phyloP scores from a whole-genome alignment of 1,140 invertebrate genomes.

The Drosophila pachea region DNA sequence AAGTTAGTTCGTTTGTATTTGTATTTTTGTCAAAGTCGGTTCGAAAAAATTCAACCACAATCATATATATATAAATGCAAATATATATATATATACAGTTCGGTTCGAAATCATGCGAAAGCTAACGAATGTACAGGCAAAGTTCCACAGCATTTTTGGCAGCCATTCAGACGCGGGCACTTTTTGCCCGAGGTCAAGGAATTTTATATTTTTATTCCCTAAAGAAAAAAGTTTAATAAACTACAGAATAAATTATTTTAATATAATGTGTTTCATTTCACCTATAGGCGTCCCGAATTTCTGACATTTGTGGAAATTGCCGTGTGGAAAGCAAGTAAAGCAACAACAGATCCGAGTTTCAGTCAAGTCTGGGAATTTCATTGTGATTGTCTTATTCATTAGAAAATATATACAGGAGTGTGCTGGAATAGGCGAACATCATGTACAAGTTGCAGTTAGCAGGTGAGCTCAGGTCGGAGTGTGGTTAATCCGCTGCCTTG shows the following conservation, averaged over 20 bases:
- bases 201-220: constrained; percentile 79
- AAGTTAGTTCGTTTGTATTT: constrained; percentile 22
- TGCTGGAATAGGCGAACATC: not conserved
- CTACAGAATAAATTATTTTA: constrained; percentile 67
- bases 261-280: constrained; percentile 1
- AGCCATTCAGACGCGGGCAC: constrained; percentile 73
- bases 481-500: constrained; percentile 40
- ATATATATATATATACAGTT: constrained; percentile 4
- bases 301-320: too few relatives aligned
- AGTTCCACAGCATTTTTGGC: constrained; percentile 76
- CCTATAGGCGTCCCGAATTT: not conserved
- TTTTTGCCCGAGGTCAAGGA: constrained; percentile 73
- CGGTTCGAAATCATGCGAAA: constrained; percentile 34
- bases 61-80: constrained; percentile 16
- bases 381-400: constrained; percentile 5
- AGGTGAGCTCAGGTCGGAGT: not conserved
- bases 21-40: constrained; percentile 25
- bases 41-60: constrained; percentile 5
- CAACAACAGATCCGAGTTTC: too few relatives aligned
- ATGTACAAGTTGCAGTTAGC: too few relatives aligned
- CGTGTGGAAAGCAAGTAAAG: too few relatives aligned
- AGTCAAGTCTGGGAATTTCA: not conserved
- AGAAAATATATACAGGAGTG: constrained; percentile 2
- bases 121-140: constrained; percentile 66
- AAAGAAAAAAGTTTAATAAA: constrained; percentile 78